Evolutionary conservation across 2,113 vertebrate genomes (phyloP).

Genomic region (Eonycteris spelaea): DNA sequence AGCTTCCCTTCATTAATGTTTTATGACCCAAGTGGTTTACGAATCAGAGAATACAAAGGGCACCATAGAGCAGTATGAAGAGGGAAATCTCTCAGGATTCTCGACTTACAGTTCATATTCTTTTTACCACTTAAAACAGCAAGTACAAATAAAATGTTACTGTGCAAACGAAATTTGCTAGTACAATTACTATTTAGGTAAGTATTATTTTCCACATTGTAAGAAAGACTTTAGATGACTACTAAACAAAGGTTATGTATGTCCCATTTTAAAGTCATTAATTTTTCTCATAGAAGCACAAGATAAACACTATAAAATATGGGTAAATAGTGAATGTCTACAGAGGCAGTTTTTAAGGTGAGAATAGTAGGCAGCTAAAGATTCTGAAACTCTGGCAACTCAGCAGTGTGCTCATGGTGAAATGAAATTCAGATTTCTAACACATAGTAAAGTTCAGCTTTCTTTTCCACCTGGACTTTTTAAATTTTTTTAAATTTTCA

Average conservation of each 20-base stretch:
- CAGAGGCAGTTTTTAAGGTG: conserved; percentile 22
- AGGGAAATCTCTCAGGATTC: conserved; percentile 6
- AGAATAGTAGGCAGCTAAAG: background rate
- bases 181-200: conserved; percentile 33
- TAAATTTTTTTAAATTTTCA: too few relatives aligned
- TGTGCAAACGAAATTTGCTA: conserved; percentile 38
- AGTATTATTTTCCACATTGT: background rate
- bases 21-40: conserved; percentile 41
- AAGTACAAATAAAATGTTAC: conserved; percentile 22
- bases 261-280: background rate
- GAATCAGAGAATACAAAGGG: conserved; percentile 57
- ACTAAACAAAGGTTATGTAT: conserved; percentile 5
- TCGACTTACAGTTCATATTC: background rate
- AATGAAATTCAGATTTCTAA: background rate
- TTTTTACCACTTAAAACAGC: background rate
- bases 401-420: background rate
- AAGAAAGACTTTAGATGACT: conserved; percentile 41
- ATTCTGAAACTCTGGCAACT: background rate
- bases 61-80: conserved; percentile 25
- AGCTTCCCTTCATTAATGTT: conserved; percentile 57
- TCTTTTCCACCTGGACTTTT: background rate
- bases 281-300: background rate
- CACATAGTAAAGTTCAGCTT: background rate
- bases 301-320: background rate
- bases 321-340: background rate